Base-by-base conservation (phyloP, 2,113 vertebrate species). In the Grammomys dolichurus region DNA sequence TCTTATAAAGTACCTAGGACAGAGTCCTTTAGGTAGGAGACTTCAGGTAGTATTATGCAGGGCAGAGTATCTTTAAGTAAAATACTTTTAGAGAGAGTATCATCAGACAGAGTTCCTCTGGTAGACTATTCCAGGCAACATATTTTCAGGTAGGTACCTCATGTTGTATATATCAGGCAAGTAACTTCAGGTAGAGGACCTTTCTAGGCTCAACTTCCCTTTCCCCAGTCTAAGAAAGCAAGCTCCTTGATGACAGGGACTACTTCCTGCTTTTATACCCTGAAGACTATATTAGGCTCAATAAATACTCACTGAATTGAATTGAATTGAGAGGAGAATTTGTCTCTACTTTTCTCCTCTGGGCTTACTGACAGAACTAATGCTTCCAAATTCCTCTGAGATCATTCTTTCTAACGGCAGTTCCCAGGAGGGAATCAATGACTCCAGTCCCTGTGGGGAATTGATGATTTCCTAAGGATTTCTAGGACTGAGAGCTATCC, bases 321-420 rank as follows among this genome's bases (percentile, higher is more conserved):
- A 94, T n/a, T 90, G 92, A 92, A 78, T 31, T 77, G 95, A 88
- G 67, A 81, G 46, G 54, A 65, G 89, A 96, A 96, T 95, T 97
- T 97, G 86, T 96, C 46, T 95, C 89, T 84, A 67, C 90, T 95
- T 96, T 94, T 87, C 13, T 95, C 90, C 94, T 96, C 91, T 96
- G 94, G 92, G 93, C 94, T 96, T 93, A 80, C 95, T 87, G 95
- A 97, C 94, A 97, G 95, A 94, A 93, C 84, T 95, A 96, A 98
- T 89, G 95, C 88, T 96, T 96, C 95, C 95, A 95, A 95, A 97
- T 97, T 97, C 97, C 97, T 97, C 89, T 91, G 97, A 97, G 97
- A 97, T 96, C 92, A 94, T 96, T 91, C 88, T 97, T 94, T 95
- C 94, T 94, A 96, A 96, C 97, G 96, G 93, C 95, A 94, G 80